Evolutionary conservation across 2,888 invertebrate species (phyloP), one percentile per base, ranked within the genome.

Genomic region (Hartigia nigra): DNA sequence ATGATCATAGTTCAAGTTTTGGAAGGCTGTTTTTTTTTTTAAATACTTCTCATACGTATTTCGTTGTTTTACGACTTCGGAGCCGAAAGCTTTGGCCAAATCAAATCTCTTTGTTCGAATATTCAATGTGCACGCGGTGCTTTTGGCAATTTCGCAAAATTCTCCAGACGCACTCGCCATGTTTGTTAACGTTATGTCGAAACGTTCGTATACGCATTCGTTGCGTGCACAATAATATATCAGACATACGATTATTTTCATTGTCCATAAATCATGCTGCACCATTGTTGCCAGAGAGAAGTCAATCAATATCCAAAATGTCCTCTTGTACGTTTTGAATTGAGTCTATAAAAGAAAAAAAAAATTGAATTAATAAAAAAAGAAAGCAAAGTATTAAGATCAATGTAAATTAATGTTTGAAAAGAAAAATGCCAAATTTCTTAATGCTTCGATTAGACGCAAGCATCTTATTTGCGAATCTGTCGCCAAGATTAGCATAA

Each of bases 61-160:
- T 82, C 80, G 74, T 70, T 80, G 80, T 82, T 80, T 82, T 78
- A 77, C 77, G 82, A 83, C 83, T 80, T 81, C 75, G 82, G 81
- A 74, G 80, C 69, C 76, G 55, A 34, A 34, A 75, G 74, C 77
- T 74, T 74, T 75, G 70, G 79, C 76, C 72, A 74, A 69, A 32
- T 37, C 69, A 39, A 76, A 23, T 75, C 74, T 82, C 83, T 86
- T 87, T 86, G 83, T 86, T 78, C 32, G 81, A 76, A 80, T 77
- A 69, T 12, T 70, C 77, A 76, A 35, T 37, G 72, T 76, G 74
- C 77, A 76, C 70, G 31, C 74, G 69, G 81, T 12, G 75, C 69
- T 79, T 77, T 83, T 87, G 86, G 87, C 85, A 84, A 81, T 84
- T 85, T 83, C 70, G 84, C 87, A 86, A 83, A 81, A 83, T 81